Percentiles rank a stretch among this genome's conserved stretches.
Evolutionary conservation across 1,140 invertebrate genomes (phyloP).

Genomic region (Drosophila bocki): DNA sequence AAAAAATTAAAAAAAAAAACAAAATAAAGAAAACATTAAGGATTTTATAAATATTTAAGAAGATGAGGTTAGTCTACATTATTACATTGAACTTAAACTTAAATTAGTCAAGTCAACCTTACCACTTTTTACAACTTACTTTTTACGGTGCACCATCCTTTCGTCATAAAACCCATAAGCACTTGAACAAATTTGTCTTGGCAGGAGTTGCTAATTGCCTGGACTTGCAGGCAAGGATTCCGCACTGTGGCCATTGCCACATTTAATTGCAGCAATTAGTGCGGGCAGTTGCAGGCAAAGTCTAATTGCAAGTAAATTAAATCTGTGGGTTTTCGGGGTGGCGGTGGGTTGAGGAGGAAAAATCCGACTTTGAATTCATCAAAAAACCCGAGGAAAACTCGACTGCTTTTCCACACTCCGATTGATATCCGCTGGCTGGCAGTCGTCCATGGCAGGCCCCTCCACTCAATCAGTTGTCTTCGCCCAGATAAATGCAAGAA

Average conservation of each 20-base stretch:
- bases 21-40: neutral
- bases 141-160: slow-evolving; percentile 5
- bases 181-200: slow-evolving; percentile 19
- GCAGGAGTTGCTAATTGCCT: slow-evolving; percentile 54
- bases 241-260: slow-evolving; percentile 31
- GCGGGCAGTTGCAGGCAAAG: slow-evolving; percentile 32
- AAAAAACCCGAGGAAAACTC: slow-evolving; percentile 16
- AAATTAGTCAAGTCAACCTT: no score
- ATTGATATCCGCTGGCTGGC: slow-evolving; percentile 36
- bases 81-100: no score
- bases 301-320: slow-evolving; percentile 53
- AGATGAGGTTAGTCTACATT: neutral
- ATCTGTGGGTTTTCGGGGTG: neutral
- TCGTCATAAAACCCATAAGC: slow-evolving; percentile 28
- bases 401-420: slow-evolving; percentile 6
- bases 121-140: no score
- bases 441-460: slow-evolving; percentile 8
- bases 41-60: neutral
- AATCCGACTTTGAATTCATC: slow-evolving; percentile 17
- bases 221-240: slow-evolving; percentile 49
- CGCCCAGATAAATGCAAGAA: slow-evolving; percentile 45
- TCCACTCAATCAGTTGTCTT: slow-evolving; percentile 46
- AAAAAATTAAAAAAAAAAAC: neutral
- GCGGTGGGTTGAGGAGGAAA: neutral
- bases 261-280: slow-evolving; percentile 72